Conservation (phyloP, 2,797 vertebrate species). For the Kryptopterus vitreolus region DNA sequence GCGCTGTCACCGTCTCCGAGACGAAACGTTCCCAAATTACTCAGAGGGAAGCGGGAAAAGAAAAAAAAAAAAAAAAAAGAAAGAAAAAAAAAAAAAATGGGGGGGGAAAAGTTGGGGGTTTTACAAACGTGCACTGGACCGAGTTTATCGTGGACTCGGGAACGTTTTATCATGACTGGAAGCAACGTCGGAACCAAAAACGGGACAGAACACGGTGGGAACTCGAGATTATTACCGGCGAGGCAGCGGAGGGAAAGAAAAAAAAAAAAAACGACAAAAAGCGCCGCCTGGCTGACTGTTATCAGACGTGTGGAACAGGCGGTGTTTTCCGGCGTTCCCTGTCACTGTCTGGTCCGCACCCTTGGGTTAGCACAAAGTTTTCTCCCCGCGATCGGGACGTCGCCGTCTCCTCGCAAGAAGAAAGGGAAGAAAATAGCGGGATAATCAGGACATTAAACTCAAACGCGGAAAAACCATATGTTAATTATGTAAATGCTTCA, state of each 20-base stretch:
- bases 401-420: slow-evolving; percentile 78
- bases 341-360: slow-evolving; percentile 61
- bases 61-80: slow-evolving; percentile 45
- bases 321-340: slow-evolving; percentile 15
- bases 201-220: slow-evolving; percentile 16
- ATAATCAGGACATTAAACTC: slow-evolving; percentile 94
- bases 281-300: slow-evolving; percentile 14
- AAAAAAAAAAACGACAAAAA: not conserved
- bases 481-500: slow-evolving; percentile 98
- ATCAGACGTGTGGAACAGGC: slow-evolving; percentile 28
- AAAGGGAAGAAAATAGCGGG: slow-evolving; percentile 71
- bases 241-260: slow-evolving; percentile 1
- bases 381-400: slow-evolving; percentile 81
- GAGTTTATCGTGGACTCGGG: slow-evolving; percentile 10
- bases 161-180: not conserved
- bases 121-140: not conserved
- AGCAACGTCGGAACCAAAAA: not conserved
- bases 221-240: slow-evolving; percentile 32
- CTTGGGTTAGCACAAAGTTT: slow-evolving; percentile 66
- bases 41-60: not conserved
- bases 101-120: not conserved
- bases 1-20: slow-evolving; percentile 48
- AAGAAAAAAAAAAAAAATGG: slow-evolving; percentile 47
- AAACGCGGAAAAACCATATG: slow-evolving; percentile 93
- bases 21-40: slow-evolving; percentile 54